Evolutionary conservation across 2,888 invertebrate species (phyloP).

Genomic region (Pristionchus mayeri): DNA sequence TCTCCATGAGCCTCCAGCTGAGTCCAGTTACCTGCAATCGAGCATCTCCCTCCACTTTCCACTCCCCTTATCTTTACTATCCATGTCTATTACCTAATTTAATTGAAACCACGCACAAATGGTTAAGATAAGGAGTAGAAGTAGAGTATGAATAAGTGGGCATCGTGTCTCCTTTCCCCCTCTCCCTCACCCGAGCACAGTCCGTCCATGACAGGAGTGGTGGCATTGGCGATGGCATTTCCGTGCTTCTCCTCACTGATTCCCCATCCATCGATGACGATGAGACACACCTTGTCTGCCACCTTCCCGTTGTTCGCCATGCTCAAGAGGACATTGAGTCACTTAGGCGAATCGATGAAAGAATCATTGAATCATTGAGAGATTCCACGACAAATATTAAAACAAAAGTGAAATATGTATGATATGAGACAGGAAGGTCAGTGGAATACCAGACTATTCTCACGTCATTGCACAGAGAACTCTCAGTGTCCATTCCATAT

Average conservation of each 20-base stretch:
- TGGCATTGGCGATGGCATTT: conserved; percentile 78
- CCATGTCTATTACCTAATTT: background rate
- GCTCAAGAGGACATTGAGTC: background rate
- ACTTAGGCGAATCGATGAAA: background rate
- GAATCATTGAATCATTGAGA: background rate
- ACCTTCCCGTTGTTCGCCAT: conserved; percentile 65
- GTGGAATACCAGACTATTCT: no score
- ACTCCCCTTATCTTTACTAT: background rate
- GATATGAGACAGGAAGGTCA: no score
- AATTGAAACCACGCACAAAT: no score
- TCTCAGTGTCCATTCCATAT: background rate
- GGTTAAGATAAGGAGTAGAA: no score
- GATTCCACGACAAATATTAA: no score
- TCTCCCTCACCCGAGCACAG: conserved; percentile 69
- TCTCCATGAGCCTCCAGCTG: conserved; percentile 77
- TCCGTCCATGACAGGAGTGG: conserved; percentile 78
- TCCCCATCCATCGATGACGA: conserved; percentile 79
- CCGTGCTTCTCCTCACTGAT: conserved; percentile 76
- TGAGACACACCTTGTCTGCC: conserved; percentile 75
- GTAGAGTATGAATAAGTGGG: no score
- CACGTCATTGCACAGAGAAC: background rate
- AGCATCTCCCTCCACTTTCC: background rate
- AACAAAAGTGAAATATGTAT: no score
- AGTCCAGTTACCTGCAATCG: conserved; percentile 69
- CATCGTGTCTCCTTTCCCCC: background rate